These are phyloP conservation scores for Macrophya alboannulata DNA, from an alignment of 2,888 invertebrate species.

Conservation along the genomic window DNA sequence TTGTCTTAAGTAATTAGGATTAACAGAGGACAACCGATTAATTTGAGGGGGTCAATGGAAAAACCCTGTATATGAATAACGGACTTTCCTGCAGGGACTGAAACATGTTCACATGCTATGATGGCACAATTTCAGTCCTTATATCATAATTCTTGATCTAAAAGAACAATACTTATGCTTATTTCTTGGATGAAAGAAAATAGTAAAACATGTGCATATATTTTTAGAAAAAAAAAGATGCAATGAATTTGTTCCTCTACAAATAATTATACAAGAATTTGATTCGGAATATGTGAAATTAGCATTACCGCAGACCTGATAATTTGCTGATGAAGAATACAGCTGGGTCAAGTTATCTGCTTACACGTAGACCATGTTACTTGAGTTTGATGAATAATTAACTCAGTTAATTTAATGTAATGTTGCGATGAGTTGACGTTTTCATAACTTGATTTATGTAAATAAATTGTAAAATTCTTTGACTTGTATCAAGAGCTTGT, in stretches of 20 bases:
- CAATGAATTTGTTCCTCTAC: not conserved
- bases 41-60: not conserved
- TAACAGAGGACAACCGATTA: not conserved
- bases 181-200: not conserved
- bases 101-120: not conserved
- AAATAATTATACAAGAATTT: not conserved
- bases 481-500: not conserved
- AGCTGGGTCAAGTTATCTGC: not conserved
- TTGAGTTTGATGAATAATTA: not conserved
- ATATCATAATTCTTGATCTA: not conserved
- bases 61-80: not conserved
- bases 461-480: not conserved
- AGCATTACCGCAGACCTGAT: not conserved
- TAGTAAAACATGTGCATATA: not conserved
- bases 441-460: not conserved
- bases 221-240: not conserved
- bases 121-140: not conserved
- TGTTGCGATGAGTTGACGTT: constrained; percentile 5
- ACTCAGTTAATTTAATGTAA: not conserved
- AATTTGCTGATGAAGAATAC: constrained; percentile 16
- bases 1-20: not conserved
- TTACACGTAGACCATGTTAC: not conserved
- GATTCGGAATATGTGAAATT: not conserved
- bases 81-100: not conserved
- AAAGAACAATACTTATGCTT: not conserved